These are phyloP conservation scores for Parasteatoda lunata DNA, from an alignment of 2,888 invertebrate genomes.

Conservation along the genomic window DNA sequence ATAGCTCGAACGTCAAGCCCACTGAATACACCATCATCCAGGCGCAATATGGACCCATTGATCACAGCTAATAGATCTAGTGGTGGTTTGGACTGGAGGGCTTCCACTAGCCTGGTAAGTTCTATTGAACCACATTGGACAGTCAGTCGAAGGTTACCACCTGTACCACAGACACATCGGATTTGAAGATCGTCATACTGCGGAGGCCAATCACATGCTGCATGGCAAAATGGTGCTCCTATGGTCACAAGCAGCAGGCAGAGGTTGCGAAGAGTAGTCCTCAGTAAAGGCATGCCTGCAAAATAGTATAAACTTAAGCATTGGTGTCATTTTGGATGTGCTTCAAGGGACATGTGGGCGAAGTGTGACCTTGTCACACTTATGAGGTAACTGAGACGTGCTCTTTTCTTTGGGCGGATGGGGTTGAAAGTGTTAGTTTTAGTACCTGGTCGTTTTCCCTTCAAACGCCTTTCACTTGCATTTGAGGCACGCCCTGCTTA, in stretches of 20 bases:
- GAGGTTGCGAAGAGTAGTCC: slow-evolving; percentile 12
- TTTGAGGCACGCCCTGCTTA: not conserved
- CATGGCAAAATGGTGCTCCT: not conserved
- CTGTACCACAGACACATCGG: slow-evolving; percentile 90
- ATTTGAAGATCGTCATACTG: slow-evolving; percentile 84
- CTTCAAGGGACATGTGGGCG: slow-evolving; percentile 46
- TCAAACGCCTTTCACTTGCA: not conserved
- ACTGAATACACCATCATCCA: slow-evolving; percentile 82
- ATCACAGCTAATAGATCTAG: slow-evolving; percentile 91
- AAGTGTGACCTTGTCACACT: slow-evolving; percentile 58
- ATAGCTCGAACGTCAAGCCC: slow-evolving; percentile 78
- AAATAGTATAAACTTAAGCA: slow-evolving; percentile 18
- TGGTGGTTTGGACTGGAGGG: slow-evolving; percentile 77
- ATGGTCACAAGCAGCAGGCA: slow-evolving; percentile 15
- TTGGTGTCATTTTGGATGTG: slow-evolving; percentile 35
- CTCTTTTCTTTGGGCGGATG: slow-evolving; percentile 21
- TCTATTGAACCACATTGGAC: slow-evolving; percentile 71
- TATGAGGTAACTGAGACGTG: slow-evolving; percentile 33
- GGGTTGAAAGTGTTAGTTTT: slow-evolving; percentile 10
- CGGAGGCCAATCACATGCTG: slow-evolving; percentile 88
- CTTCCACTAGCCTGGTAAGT: slow-evolving; percentile 79
- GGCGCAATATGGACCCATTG: slow-evolving; percentile 81
- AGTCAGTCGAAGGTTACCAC: slow-evolving; percentile 79
- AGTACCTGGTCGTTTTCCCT: not conserved
- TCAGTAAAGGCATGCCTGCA: slow-evolving; percentile 30